Evolutionary conservation across 2,888 invertebrate species (phyloP).

Genomic region (Theretra japonica): DNA sequence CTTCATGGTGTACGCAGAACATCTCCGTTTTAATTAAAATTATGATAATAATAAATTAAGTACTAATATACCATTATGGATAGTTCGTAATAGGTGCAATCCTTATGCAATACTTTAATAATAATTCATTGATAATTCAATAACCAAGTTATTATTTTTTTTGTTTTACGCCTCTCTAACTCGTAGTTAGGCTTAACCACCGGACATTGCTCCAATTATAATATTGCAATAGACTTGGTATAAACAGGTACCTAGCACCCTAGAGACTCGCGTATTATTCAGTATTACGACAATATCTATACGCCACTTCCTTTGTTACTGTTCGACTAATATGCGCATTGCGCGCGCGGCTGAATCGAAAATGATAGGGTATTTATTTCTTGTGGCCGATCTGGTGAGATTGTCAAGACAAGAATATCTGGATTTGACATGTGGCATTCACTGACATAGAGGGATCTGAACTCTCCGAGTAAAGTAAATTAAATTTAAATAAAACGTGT

Average conservation of each 20-base stretch:
- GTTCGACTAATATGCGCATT: neutral
- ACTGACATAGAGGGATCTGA: too few relatives aligned
- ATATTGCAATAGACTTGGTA: conserved; percentile 21
- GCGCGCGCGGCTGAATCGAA: neutral
- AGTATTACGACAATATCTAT: conserved; percentile 12
- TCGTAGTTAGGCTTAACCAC: neutral
- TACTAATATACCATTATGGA: neutral
- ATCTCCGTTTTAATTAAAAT: too few relatives aligned
- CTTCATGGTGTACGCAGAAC: too few relatives aligned
- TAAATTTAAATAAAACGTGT: too few relatives aligned
- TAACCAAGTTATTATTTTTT: too few relatives aligned
- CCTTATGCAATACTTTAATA: neutral
- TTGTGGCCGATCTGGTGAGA: neutral
- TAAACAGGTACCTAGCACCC: conserved; percentile 1
- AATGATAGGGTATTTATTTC: neutral
- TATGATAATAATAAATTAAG: neutral
- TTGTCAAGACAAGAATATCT: too few relatives aligned
- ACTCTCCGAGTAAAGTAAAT: too few relatives aligned
- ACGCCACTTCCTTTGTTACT: conserved; percentile 4
- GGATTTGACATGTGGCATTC: too few relatives aligned
- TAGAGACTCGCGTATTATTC: conserved; percentile 14
- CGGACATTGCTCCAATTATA: conserved; percentile 15
- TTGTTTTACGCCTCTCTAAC: neutral
- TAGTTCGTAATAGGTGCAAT: neutral
- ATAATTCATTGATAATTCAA: neutral